phyloP scores from a whole-genome alignment of 64 coral and sea anemone genomes.

The Pocillopora verrucosa region DNA sequence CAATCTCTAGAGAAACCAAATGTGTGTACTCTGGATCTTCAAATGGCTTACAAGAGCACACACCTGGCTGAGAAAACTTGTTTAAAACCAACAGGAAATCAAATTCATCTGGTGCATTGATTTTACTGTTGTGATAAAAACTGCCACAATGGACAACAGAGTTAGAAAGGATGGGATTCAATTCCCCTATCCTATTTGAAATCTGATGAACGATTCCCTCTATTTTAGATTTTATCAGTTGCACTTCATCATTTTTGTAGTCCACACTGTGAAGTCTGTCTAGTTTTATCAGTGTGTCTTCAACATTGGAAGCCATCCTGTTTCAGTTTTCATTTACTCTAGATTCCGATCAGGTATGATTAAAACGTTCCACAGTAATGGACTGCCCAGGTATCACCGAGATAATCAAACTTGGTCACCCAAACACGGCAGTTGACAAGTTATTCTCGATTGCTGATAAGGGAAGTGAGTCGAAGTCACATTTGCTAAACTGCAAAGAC shows the following conservation, averaged over 20 bases:
- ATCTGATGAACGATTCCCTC: conserved; percentile 31
- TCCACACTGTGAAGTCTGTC: conserved; percentile 39
- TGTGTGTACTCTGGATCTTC: conserved; percentile 40
- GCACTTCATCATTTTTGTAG: conserved; percentile 33
- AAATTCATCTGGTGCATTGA: conserved; percentile 47
- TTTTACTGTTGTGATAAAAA: conserved; percentile 64
- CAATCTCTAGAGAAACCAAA: conserved; percentile 29
- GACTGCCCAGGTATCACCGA: too few relatives aligned
- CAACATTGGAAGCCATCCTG: conserved; percentile 44
- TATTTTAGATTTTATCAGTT: conserved; percentile 51
- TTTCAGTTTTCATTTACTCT: neutral
- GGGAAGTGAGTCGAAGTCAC: too few relatives aligned
- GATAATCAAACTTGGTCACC: too few relatives aligned
- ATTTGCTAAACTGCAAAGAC: too few relatives aligned
- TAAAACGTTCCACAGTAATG: too few relatives aligned
- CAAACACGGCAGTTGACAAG: too few relatives aligned
- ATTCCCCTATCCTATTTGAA: conserved; percentile 15
- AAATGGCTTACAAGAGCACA: conserved; percentile 47
- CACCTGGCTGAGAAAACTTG: conserved; percentile 27
- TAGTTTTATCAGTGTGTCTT: conserved; percentile 44
- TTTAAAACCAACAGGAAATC: conserved; percentile 50
- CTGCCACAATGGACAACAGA: conserved; percentile 37
- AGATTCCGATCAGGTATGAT: too few relatives aligned
- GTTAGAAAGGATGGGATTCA: conserved; percentile 51
- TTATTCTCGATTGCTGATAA: too few relatives aligned